Conservation (phyloP, 2,888 invertebrate species). For the Neria commutata region DNA sequence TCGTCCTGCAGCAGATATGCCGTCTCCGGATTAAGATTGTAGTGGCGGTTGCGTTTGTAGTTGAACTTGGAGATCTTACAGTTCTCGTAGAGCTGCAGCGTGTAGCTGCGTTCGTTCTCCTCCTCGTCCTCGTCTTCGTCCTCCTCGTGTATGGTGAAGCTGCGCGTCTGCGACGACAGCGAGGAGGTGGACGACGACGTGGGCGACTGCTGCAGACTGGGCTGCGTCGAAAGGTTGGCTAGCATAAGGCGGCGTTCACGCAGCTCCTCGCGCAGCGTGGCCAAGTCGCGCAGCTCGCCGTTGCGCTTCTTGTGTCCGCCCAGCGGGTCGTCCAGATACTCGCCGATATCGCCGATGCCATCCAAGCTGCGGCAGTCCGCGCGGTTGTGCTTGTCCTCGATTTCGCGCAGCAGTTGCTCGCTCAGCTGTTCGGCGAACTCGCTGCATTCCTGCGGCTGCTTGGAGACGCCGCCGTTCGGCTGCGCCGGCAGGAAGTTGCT, state of each 20-base stretch:
- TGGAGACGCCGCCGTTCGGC: constrained; percentile 9
- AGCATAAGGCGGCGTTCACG: constrained; percentile 61
- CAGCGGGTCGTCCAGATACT: constrained; percentile 41
- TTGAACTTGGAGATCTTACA: constrained; percentile 59
- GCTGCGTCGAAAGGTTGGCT: constrained; percentile 59
- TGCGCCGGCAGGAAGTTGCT: constrained; percentile 42
- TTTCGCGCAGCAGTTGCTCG: constrained; percentile 78
- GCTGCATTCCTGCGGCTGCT: constrained; percentile 67
- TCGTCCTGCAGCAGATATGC: constrained; percentile 59
- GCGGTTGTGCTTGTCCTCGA: constrained; percentile 65
- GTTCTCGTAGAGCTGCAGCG: constrained; percentile 57
- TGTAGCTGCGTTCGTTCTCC: constrained; percentile 55
- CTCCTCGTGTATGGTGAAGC: constrained; percentile 60
- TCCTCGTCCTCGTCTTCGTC: constrained; percentile 55
- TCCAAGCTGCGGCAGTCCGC: constrained; percentile 53
- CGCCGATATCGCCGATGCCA: constrained; percentile 50
- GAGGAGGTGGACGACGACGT: constrained; percentile 59
- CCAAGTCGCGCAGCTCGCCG: constrained; percentile 49
- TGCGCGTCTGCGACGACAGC: constrained; percentile 58
- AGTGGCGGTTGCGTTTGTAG: constrained; percentile 54
- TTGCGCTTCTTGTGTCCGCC: constrained; percentile 45
- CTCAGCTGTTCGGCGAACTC: constrained; percentile 84
- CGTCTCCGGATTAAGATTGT: constrained; percentile 57
- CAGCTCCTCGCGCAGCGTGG: constrained; percentile 56
- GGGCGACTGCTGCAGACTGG: constrained; percentile 57